A percentile compares a stretch with the other conserved stretches of the same genome.
Conservation (phyloP, 2,113 vertebrate genomes). For the Trachemys scripta region DNA sequence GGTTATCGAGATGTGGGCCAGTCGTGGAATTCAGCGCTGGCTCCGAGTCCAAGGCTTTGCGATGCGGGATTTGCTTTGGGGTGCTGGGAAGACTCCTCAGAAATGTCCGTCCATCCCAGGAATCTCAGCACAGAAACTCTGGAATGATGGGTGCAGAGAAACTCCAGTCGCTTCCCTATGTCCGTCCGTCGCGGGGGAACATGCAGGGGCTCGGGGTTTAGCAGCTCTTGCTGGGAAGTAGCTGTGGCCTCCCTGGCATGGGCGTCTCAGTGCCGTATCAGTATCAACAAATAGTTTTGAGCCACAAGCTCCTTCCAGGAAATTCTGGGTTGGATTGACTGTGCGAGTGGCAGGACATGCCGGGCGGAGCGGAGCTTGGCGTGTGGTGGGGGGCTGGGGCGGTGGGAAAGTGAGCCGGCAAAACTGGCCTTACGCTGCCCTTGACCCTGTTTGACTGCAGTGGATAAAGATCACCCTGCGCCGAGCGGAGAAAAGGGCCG, state of each 20-base stretch:
- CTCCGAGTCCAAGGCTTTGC: not conserved
- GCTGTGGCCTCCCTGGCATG: not conserved
- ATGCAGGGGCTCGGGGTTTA: no score
- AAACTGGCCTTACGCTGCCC: not conserved
- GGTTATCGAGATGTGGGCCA: no score
- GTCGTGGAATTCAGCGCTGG: not conserved
- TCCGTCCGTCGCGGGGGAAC: not conserved
- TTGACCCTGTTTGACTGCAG: not conserved
- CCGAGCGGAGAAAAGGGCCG: accelerated
- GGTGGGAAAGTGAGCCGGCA: not conserved
- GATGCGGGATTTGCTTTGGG: not conserved
- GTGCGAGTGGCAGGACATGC: not conserved
- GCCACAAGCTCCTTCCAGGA: not conserved
- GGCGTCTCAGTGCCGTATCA: not conserved
- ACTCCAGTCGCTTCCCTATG: not conserved
- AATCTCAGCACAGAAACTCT: no score
- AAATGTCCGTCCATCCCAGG: no score
- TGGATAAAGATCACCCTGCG: accelerated
- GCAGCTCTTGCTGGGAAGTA: not conserved
- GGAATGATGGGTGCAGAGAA: not conserved
- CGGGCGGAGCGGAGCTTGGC: accelerated
- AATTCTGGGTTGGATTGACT: not conserved
- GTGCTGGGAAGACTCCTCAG: no score
- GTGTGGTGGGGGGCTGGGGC: not conserved
- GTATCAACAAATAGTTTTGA: no score